Base-by-base conservation (phyloP, 2,888 invertebrate species). In the Tridacna gigas region DNA sequence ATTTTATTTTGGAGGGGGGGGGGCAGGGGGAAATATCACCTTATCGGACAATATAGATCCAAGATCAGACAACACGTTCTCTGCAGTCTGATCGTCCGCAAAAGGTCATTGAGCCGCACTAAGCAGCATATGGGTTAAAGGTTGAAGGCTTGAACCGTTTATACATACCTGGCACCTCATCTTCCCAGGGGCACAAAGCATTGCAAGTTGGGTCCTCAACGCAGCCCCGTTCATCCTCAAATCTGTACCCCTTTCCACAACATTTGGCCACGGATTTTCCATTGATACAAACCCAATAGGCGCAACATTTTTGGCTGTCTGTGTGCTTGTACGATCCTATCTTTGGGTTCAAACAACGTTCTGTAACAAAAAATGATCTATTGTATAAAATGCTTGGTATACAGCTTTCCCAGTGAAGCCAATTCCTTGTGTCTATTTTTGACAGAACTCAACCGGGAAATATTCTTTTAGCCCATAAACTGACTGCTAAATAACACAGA, bases 281-380 rank as follows among this genome's bases (percentile, higher is more conserved):
- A n/a, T 83, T 76, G 7, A 79, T 77, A 80, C 90, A 90, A 65
- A 80, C 75, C 90, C 90, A 90, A 74, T 88, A 89, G 9, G 88
- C 88, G 48, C 89, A 83, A 47, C 89, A 89, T 66, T 87, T 89
- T 11, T 56, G 63, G 11, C 77, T 83, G 47, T 86, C 84, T 12
- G 80, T 63, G 63, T 86, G 74, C n/a, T 83, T 82, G 48, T 90
- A 88, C 15, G 83, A 82, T 9, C 74, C 45, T 20, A 90, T 28
- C 12, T 74, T 51, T 0, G 79, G 86, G 45, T 71, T 45, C 47
- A 79, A 63, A 77, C 90, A 90, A 48, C 84, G 86, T 26, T 89
- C 89, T 89, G 67, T 22, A 61, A 75, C 4, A 61, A n/a, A 74
- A 9, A 47, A 56, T 5, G 9, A 2, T 5, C 18, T 3, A 5